Percentiles rank a stretch among this genome's conserved stretches.
phyloP scores from a whole-genome alignment of 2,797 vertebrate species.

The Falco naumanni region DNA sequence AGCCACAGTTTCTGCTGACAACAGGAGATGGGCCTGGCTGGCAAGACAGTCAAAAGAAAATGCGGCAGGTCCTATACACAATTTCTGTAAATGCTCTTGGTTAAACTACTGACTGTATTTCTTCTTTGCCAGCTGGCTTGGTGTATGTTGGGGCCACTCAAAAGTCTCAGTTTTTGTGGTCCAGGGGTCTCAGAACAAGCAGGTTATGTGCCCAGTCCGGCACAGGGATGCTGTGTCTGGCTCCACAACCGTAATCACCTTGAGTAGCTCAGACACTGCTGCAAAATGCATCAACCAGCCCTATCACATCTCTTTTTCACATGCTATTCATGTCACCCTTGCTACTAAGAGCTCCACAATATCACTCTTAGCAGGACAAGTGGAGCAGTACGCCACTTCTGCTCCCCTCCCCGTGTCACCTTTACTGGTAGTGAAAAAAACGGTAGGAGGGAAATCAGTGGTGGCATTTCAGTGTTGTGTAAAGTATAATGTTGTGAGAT shows the following conservation, averaged over 20 bases:
- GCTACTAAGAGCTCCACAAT: neutral
- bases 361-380: neutral
- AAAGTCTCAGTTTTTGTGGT: neutral
- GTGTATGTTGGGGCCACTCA: neutral
- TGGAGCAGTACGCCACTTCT: neutral
- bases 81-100: neutral
- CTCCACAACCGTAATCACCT: neutral
- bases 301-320: neutral
- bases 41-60: neutral
- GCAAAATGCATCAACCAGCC: neutral
- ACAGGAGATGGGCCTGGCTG: neutral
- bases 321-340: accelerated
- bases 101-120: neutral
- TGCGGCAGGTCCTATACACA: neutral
- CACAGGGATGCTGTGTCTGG: neutral
- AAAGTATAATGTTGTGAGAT: neutral
- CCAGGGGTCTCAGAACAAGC: neutral
- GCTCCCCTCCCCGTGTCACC: accelerated
- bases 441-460: neutral
- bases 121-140: neutral
- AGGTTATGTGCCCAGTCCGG: neutral
- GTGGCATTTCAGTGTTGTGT: neutral
- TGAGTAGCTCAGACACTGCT: neutral
- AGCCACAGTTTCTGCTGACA: neutral
- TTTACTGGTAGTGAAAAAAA: neutral